phyloP scores from a whole-genome alignment of 2,113 vertebrate genomes.

The Promerops cafer region DNA sequence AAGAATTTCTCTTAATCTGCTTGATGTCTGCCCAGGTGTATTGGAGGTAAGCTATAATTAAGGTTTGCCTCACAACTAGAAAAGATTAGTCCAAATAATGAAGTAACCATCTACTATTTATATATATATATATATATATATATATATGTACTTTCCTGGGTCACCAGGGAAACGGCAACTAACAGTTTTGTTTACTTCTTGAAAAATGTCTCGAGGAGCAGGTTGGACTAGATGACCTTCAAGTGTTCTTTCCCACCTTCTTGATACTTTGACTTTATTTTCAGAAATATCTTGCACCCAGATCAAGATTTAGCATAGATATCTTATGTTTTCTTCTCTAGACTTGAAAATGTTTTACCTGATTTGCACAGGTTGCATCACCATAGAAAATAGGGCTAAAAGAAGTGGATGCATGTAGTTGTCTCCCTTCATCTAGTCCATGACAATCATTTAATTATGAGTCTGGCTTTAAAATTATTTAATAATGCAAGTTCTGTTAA shows the following conservation, averaged over 20 bases:
- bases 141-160: background rate
- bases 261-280: background rate
- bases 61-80: background rate
- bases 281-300: background rate
- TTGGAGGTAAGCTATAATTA: background rate
- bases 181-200: background rate
- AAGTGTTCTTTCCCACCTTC: background rate
- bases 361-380: background rate
- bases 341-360: background rate
- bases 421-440: background rate
- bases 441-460: background rate
- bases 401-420: background rate
- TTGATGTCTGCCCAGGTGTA: background rate
- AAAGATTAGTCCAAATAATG: background rate
- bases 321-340: background rate
- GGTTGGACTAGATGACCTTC: background rate
- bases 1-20: background rate
- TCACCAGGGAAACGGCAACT: background rate
- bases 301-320: background rate
- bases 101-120: background rate
- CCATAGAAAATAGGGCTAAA: background rate
- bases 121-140: background rate
- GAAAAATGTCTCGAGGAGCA: background rate
- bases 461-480: background rate
- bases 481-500: background rate